phyloP scores from a whole-genome alignment of 2,113 vertebrate genomes.

The Thermophis baileyi region DNA sequence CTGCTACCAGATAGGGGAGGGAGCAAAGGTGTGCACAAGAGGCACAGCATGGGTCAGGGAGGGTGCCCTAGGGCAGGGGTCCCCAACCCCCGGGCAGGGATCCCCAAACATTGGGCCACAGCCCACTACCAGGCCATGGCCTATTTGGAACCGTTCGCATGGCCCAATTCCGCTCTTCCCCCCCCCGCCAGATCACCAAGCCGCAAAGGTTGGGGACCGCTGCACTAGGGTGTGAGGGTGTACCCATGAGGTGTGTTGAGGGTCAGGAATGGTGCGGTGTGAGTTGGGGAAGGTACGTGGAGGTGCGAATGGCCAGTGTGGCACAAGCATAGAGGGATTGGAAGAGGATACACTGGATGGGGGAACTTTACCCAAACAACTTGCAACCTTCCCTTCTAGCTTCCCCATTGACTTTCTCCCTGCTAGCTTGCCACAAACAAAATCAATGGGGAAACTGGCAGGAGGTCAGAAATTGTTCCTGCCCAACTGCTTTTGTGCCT shows the following conservation, averaged over 20 bases:
- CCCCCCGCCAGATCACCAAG: not conserved
- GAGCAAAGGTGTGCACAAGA: not conserved
- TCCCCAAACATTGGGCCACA: not conserved
- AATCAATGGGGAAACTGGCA: not conserved
- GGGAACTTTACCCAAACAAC: not conserved
- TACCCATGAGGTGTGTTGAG: not conserved
- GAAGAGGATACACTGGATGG: not conserved
- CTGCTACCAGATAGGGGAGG: not conserved
- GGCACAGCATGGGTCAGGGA: not conserved
- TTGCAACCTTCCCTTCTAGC: not conserved
- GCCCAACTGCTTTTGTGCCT: not conserved
- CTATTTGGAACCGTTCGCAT: not conserved
- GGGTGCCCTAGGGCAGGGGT: not conserved
- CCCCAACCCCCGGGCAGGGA: too few species aligned
- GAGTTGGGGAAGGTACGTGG: not conserved
- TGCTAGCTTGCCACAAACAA: not conserved
- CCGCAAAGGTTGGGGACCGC: not conserved
- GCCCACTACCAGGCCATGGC: not conserved
- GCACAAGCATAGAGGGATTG: not conserved
- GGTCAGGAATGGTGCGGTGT: not conserved
- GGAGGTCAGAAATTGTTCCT: not conserved
- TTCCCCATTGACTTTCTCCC: not conserved
- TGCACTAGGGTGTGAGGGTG: not conserved
- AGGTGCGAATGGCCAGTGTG: rapidly evolving
- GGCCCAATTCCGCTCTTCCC: not conserved